Conservation (phyloP, 2,113 vertebrate species). For the Zosterops lateralis region DNA sequence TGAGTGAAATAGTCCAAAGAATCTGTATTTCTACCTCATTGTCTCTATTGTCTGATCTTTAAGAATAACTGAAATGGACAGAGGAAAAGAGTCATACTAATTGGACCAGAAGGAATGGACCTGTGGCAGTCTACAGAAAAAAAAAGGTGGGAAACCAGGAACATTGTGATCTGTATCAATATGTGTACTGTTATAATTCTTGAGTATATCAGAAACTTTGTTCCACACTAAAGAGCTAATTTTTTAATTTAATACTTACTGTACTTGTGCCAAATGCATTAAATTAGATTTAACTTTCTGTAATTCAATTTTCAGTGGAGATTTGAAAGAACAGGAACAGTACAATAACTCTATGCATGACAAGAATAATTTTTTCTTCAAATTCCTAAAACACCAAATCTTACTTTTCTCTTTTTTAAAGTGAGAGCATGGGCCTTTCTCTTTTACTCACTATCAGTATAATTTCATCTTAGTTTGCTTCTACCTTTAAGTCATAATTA, state of each 20-base stretch:
- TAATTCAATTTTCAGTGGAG: neutral
- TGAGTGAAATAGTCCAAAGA: neutral
- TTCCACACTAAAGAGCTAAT: neutral
- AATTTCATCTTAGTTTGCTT: neutral
- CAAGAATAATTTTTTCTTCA: neutral
- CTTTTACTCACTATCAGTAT: neutral
- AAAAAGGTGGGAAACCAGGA: neutral
- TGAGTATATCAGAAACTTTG: neutral
- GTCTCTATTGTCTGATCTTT: neutral
- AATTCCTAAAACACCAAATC: neutral
- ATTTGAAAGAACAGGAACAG: neutral
- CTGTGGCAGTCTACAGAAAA: neutral
- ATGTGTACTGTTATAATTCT: neutral
- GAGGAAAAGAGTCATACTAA: neutral
- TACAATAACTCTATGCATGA: neutral
- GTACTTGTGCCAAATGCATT: neutral
- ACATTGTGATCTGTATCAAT: neutral
- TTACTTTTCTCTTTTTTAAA: neutral
- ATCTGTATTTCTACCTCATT: neutral
- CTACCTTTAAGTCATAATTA: neutral
- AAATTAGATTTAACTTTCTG: neutral
- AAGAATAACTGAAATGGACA: neutral
- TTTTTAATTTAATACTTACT: neutral
- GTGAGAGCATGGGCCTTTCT: neutral
- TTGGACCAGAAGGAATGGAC: neutral